phyloP scores from a whole-genome alignment of 2,113 vertebrate genomes.

The Rutilus rutilus region DNA sequence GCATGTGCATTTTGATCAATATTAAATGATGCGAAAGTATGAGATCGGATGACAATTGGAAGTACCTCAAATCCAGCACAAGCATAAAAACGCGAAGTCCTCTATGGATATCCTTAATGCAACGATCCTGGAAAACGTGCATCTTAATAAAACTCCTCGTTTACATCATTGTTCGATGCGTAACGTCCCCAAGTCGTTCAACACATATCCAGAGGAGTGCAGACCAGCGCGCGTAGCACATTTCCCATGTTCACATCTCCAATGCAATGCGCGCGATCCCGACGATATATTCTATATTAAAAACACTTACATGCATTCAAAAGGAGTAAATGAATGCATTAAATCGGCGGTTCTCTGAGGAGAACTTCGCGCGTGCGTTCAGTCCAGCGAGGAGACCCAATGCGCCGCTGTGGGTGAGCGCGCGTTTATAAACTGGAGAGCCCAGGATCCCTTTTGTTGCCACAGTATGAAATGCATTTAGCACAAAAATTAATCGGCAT shows the following conservation, averaged over 20 bases:
- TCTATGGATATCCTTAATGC: constrained; percentile 27
- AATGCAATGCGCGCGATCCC: not conserved
- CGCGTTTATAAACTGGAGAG: constrained; percentile 29
- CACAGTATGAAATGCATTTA: constrained; percentile 24
- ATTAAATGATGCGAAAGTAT: not conserved
- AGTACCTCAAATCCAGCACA: constrained; percentile 38
- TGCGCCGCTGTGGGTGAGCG: not conserved
- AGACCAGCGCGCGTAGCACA: constrained; percentile 22
- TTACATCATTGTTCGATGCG: constrained; percentile 26
- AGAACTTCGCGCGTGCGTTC: constrained; percentile 15
- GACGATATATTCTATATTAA: not conserved
- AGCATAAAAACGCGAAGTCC: constrained; percentile 40
- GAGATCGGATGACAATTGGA: constrained; percentile 22
- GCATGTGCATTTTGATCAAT: not conserved
- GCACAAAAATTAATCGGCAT: not conserved
- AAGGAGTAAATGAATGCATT: not conserved
- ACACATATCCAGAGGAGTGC: constrained; percentile 29
- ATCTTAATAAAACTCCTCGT: constrained; percentile 36
- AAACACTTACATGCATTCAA: not conserved
- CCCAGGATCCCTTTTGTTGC: constrained; percentile 23
- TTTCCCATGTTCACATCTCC: constrained; percentile 34
- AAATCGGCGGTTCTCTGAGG: not conserved
- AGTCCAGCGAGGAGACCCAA: constrained; percentile 12
- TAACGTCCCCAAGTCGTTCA: constrained; percentile 16
- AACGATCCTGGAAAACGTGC: constrained; percentile 22